Conservation (phyloP, 2,888 invertebrate genomes). For the Uloborus plumipes region DNA sequence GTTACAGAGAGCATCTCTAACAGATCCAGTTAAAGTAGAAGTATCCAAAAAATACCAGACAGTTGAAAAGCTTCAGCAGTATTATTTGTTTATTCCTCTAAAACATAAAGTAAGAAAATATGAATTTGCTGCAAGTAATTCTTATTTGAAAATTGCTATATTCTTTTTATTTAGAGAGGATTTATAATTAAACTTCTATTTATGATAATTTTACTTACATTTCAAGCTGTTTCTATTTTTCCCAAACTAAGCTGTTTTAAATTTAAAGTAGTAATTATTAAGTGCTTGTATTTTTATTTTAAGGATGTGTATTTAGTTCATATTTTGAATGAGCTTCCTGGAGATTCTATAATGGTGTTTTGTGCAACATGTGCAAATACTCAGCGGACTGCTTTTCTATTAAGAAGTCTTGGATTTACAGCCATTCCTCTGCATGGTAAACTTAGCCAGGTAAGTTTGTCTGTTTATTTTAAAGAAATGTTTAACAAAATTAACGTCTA, state of each 20-base stretch:
- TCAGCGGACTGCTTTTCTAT: constrained; percentile 86
- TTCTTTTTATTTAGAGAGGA: not conserved
- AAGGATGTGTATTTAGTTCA: constrained; percentile 96
- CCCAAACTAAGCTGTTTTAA: not conserved
- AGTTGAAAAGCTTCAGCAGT: constrained; percentile 95
- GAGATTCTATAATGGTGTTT: constrained; percentile 89
- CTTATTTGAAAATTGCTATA: not conserved
- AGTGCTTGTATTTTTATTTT: not conserved
- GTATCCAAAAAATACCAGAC: constrained; percentile 97
- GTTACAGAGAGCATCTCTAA: constrained; percentile 92
- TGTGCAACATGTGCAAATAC: constrained; percentile 95
- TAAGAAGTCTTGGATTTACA: constrained; percentile 90
- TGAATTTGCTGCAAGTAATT: constrained; percentile 13
- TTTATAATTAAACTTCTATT: not conserved
- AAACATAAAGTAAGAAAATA: constrained; percentile 85
- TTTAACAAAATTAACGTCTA: too few relatives aligned
- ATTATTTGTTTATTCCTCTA: constrained; percentile 93
- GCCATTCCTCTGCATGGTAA: constrained; percentile 99
- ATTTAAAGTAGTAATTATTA: not conserved
- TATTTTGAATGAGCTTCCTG: constrained; percentile 90
- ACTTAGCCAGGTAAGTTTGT: constrained; percentile 84
- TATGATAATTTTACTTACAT: not conserved
- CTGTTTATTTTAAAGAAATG: too few relatives aligned
- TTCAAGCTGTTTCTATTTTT: not conserved
- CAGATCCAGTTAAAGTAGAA: constrained; percentile 95